A percentile compares a stretch with the other conserved stretches of the same genome.
Conservation (phyloP, 1,140 invertebrate species). For the Lasaia peninsularis region DNA sequence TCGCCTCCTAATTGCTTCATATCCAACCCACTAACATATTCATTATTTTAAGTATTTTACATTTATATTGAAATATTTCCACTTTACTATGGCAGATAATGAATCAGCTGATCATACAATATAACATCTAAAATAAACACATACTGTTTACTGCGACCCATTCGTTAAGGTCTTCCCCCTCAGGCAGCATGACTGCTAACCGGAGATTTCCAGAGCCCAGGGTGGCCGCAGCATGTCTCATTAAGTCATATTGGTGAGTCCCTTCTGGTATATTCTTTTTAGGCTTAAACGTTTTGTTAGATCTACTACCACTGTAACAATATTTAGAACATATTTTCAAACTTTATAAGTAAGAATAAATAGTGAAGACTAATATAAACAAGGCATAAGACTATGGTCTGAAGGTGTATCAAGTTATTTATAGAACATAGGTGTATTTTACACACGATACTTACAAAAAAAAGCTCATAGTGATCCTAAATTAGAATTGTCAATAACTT, state of each 20-base stretch:
- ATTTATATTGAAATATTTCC: too few species aligned
- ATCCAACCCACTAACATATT: too few species aligned
- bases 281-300: slow-evolving; percentile 98
- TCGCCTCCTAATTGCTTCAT: too few species aligned
- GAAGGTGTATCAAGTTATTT: slow-evolving; percentile 14
- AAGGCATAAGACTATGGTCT: slow-evolving; percentile 30
- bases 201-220: slow-evolving; percentile 97
- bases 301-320: slow-evolving; percentile 86
- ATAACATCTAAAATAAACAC: slow-evolving; percentile 35
- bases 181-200: slow-evolving; percentile 96
- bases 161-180: slow-evolving; percentile 99
- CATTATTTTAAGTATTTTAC: too few species aligned
- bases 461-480: slow-evolving; percentile 63
- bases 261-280: slow-evolving; percentile 99
- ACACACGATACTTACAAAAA: slow-evolving; percentile 57
- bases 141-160: slow-evolving; percentile 99
- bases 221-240: slow-evolving; percentile 99
- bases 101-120: too few species aligned
- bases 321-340: slow-evolving; percentile 14
- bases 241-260: slow-evolving; percentile 98
- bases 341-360: background rate
- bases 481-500: slow-evolving; percentile 23
- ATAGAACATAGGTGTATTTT: slow-evolving; percentile 24
- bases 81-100: too few species aligned
- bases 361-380: slow-evolving; percentile 43